These are phyloP conservation scores for Ferrisia virgata DNA, from an alignment of 2,888 invertebrate species.

Conservation along the genomic window DNA sequence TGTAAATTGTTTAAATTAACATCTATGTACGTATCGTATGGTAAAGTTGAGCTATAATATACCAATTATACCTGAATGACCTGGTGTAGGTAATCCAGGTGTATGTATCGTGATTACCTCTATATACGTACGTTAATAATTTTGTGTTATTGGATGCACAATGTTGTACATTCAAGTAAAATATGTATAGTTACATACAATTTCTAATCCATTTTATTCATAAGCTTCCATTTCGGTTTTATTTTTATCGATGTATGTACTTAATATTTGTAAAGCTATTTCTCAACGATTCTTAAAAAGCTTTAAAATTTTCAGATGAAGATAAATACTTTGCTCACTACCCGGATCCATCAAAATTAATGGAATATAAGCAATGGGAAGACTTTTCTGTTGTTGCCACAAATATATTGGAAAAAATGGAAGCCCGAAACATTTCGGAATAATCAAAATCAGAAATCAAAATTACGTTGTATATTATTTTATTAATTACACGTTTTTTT, in stretches of 20 bases:
- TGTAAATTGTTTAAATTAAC: slow-evolving; percentile 45
- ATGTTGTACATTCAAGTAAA: too few relatives aligned
- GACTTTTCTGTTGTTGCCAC: slow-evolving; percentile 72
- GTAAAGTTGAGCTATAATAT: too few relatives aligned
- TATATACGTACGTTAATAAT: too few relatives aligned
- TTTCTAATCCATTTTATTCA: too few relatives aligned
- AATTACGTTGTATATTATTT: neutral
- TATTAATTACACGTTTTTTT: neutral
- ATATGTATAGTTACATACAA: too few relatives aligned
- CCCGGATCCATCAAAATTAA: slow-evolving; percentile 39
- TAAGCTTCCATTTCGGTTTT: neutral
- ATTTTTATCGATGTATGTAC: neutral
- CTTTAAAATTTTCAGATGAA: slow-evolving; percentile 56
- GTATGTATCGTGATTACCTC: too few relatives aligned
- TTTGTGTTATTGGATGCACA: too few relatives aligned
- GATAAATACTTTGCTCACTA: slow-evolving; percentile 58
- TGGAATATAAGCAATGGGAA: slow-evolving; percentile 63
- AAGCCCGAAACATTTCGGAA: slow-evolving; percentile 4
- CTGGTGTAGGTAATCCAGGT: too few relatives aligned
- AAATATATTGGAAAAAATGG: slow-evolving; percentile 62
- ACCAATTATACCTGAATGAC: too few relatives aligned
- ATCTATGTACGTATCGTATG: too few relatives aligned
- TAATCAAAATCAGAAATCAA: slow-evolving; percentile 30
- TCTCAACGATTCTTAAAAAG: neutral
- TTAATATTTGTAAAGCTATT: neutral